Evolutionary conservation across 2,888 invertebrate genomes (phyloP).

Genomic region (Tipula vernalis): DNA sequence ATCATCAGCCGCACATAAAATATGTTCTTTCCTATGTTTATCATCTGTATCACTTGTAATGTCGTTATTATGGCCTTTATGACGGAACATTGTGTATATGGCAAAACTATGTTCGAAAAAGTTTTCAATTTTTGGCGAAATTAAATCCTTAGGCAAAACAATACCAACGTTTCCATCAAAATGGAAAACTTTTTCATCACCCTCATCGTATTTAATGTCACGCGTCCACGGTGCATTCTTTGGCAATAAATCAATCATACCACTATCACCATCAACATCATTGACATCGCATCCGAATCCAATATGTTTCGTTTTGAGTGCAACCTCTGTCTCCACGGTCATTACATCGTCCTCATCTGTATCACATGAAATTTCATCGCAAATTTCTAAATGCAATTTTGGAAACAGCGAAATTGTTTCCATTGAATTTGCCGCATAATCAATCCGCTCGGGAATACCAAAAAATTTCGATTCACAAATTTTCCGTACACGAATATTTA

Average conservation of each 20-base stretch:
- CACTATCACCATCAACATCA: constrained; percentile 43
- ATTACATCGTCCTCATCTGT: constrained; percentile 25
- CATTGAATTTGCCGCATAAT: constrained; percentile 31
- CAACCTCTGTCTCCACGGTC: constrained; percentile 29
- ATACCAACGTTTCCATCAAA: constrained; percentile 92
- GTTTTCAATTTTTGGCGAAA: constrained; percentile 49
- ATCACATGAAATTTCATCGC: constrained; percentile 22
- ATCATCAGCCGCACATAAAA: constrained; percentile 93
- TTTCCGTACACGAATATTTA: constrained; percentile 85
- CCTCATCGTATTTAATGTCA: constrained; percentile 70
- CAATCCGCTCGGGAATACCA: constrained; percentile 42
- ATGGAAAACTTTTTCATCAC: constrained; percentile 84
- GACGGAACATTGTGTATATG: constrained; percentile 90
- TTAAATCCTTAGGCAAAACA: constrained; percentile 60
- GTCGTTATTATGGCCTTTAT: constrained; percentile 51
- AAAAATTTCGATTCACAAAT: constrained; percentile 69
- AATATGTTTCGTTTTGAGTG: constrained; percentile 52
- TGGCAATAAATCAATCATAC: constrained; percentile 29
- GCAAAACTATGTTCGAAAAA: constrained; percentile 70
- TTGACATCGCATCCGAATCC: constrained; percentile 81
- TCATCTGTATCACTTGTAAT: constrained; percentile 63
- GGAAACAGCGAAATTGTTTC: constrained; percentile 33
- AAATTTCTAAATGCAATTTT: constrained; percentile 32
- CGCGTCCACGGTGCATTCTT: constrained; percentile 68
- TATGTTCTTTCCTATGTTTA: constrained; percentile 89